Evolutionary conservation across 2,113 vertebrate genomes (phyloP), one percentile per base, ranked within the genome.

Genomic region (Thomomys bottae): DNA sequence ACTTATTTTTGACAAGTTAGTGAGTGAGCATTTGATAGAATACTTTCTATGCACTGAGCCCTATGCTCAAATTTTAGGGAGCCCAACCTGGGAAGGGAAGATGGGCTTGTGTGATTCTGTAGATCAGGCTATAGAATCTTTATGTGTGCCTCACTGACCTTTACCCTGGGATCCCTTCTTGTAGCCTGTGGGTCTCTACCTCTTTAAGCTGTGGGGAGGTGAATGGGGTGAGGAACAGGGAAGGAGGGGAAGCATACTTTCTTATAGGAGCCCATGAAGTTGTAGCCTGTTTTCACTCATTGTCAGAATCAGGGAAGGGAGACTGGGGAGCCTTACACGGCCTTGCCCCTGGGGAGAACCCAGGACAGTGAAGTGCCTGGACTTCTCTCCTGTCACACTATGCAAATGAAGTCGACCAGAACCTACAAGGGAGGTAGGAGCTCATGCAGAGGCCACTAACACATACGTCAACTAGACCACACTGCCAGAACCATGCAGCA

Each of bases 361-460:
- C 18, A 8, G 24, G 42, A 40, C 18, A 28, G 21, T 3, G 2
- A 11, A 1, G 3, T 63, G 77, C 68, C 28, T 34, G 61, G 17
- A 73, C 54, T 86, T 40, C 40, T 87, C 24, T 91, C 63, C 73
- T 45, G 54, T 68, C 49, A 71, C 17, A 1, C 57, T 84, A 11
- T 4, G 80, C 32, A 79, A 34, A 84, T 36, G 84, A 88, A 85
- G 86, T 80, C 66, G 77, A 76, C 6, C 11, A 26, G 72, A 83
- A 93, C 30, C 81, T 32, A 23, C 54, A 23, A 57, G 63, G 92
- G 87, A 30, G 15, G 5, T 3, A 7, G 36, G 70, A 36, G 57
- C 61, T 94, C 96, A 96, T 96, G 96, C 96, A 95, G 90, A 94
- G 84, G 88, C 81, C 38, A 68, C 94, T 42, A 61, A 87, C 76